Percentiles rank a stretch among this genome's conserved stretches.
phyloP scores from a whole-genome alignment of 2,113 vertebrate species.

The Microtus richardsoni region DNA sequence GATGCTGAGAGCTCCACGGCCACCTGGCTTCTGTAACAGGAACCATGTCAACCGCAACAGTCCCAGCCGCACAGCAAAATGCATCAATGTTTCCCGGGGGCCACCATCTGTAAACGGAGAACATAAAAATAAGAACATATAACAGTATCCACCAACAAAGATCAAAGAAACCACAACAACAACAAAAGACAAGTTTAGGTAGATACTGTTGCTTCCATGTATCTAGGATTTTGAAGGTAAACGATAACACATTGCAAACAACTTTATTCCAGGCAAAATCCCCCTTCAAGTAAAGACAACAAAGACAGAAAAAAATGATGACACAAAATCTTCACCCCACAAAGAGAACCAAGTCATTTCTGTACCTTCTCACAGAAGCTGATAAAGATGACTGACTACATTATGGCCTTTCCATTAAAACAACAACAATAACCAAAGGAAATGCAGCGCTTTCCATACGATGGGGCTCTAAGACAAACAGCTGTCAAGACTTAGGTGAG shows the following conservation, averaged over 20 bases:
- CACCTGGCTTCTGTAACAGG: constrained; percentile 93
- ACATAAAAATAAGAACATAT: not conserved
- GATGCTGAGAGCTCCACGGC: constrained; percentile 90
- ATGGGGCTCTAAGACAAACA: not conserved
- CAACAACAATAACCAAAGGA: not conserved
- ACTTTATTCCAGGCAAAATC: not conserved
- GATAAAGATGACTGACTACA: not conserved
- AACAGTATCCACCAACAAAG: not conserved
- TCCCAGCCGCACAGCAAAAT: constrained; percentile 95
- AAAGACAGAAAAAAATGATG: not conserved
- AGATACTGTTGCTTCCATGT: not conserved
- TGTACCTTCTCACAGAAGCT: not conserved
- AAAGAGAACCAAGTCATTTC: not conserved
- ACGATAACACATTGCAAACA: not conserved
- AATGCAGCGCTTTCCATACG: not conserved
- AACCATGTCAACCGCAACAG: constrained; percentile 91
- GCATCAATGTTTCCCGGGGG: constrained; percentile 95
- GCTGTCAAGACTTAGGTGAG: not conserved
- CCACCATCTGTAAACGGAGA: constrained; percentile 85
- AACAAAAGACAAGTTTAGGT: not conserved
- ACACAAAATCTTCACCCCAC: not conserved
- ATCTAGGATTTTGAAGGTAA: not conserved
- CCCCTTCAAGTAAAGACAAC: not conserved
- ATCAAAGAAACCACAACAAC: not conserved
- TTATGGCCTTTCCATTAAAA: not conserved